Percentiles rank a stretch among this genome's conserved stretches.
Conservation (phyloP, 92 coral and sea anemone species). For the Zoanthus solanderi region DNA sequence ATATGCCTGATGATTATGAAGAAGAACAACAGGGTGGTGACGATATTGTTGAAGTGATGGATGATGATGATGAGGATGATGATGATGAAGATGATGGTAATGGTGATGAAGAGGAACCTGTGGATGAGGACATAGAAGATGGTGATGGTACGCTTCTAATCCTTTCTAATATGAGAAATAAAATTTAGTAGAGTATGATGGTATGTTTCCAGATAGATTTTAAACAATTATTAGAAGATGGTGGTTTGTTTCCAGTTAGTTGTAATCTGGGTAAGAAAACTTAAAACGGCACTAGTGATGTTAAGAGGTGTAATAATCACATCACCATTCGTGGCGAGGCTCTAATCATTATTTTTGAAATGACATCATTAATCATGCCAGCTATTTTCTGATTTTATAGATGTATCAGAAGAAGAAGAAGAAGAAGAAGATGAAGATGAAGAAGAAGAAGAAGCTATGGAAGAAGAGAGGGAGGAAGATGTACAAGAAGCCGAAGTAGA, state of each 20-base stretch:
- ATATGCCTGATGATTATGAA: slow-evolving; percentile 42
- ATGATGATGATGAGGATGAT: slow-evolving; percentile 58
- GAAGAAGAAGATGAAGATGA: slow-evolving; percentile 63
- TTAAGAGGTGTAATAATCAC: no score
- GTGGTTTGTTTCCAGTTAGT: no score
- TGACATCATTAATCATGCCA: no score
- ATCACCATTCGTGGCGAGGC: no score
- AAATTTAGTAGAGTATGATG: no score
- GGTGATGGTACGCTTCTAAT: not conserved
- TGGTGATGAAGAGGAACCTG: not conserved
- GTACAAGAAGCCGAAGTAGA: slow-evolving; percentile 55
- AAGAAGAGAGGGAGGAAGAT: slow-evolving; percentile 64
- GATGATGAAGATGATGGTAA: slow-evolving; percentile 31
- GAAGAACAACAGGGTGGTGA: slow-evolving; percentile 53
- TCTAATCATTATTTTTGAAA: no score
- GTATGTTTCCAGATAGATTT: no score
- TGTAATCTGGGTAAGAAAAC: no score
- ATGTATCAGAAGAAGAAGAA: slow-evolving; percentile 59
- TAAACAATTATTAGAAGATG: no score
- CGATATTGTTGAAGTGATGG: slow-evolving; percentile 53
- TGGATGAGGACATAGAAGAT: slow-evolving; percentile 47
- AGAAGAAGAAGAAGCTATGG: slow-evolving; percentile 66
- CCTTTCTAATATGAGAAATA: no score
- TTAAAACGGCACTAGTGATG: no score
- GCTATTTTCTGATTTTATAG: not conserved